Base-by-base conservation (phyloP, 2,888 invertebrate species). In the Bombyx huttoni region DNA sequence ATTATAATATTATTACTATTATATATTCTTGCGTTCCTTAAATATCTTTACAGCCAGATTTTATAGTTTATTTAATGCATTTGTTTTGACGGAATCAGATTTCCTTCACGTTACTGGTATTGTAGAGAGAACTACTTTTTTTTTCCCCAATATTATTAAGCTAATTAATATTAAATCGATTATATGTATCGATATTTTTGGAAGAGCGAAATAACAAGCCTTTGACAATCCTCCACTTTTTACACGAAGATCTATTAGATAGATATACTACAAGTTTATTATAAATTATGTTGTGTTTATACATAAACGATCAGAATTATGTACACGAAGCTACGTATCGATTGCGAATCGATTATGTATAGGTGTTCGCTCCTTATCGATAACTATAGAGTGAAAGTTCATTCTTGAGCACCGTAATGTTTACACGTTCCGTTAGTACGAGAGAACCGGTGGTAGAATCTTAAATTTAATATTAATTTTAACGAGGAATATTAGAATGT, bases 241-340 rank as follows among this genome's bases (percentile, higher is more conserved):
- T 40, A 40, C 40, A 40, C 40, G 40, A 40, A 40, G 40, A 40
- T 40, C 40, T 40, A 40, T 40, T 40, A 40, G 40, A 40, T 40
- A 40, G 40, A 40, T 55, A 51, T 47, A 51, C 50, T 51, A 51
- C 13, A 51, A n/a, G 34, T 46, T 78, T 78, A 65, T n/a, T n/a
- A n/a, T n/a, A 68, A 68, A 70, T 75, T 65, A 60, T 60, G 60
- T 52, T 62, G 61, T 65, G 74, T 72, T 72, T 65, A 59, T 73
- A 74, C 67, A 73, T 65, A 65, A 59, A 67, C 61, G 63, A 65
- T 64, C 65, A 62, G 5, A 24, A 67, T 60, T 78, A 76, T 74
- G 59, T 68, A 71, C 68, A 75, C 64, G 78, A 76, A 77, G 78
- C 67, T 62, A 63, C 63, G 51, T 52, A 46, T 52, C 53, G 53